These are phyloP conservation scores for Caenorhabditis latens DNA, from an alignment of 1,140 invertebrate species.

Conservation along the genomic window DNA sequence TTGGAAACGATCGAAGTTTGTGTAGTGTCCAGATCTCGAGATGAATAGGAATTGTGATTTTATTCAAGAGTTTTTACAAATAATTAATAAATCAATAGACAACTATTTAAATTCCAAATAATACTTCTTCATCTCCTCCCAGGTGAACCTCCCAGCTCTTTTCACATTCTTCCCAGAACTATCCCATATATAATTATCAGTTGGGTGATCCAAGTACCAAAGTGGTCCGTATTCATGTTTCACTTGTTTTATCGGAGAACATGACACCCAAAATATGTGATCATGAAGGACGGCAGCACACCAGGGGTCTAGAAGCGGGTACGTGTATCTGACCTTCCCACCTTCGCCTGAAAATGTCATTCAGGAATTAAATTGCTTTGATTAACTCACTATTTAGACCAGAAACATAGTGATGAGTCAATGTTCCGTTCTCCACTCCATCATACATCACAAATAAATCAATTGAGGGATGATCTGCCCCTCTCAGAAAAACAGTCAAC, in stretches of 20 bases:
- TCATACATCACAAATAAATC: conserved; percentile 47
- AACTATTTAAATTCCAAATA: neutral
- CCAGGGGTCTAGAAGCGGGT: neutral
- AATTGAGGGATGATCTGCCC: neutral
- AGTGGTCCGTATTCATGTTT: conserved; percentile 15
- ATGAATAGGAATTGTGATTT: neutral
- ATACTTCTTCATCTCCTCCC: neutral
- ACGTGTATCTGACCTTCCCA: neutral
- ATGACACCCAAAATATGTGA: conserved; percentile 13
- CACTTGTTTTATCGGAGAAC: neutral
- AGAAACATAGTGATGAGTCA: neutral
- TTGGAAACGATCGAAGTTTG: neutral
- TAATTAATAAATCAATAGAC: no score
- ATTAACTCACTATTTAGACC: neutral
- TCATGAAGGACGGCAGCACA: conserved; percentile 9
- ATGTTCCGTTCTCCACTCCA: neutral
- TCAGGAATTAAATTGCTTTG: neutral
- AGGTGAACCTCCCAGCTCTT: neutral
- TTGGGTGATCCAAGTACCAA: conserved; percentile 32
- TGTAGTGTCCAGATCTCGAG: neutral
- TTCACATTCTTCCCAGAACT: conserved; percentile 1
- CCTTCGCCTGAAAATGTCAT: neutral
- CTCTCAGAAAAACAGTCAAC: neutral
- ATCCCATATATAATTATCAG: neutral
- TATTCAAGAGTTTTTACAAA: no score